Base-by-base conservation (phyloP, 2,888 invertebrate species). In the Drosophila niveifrons region DNA sequence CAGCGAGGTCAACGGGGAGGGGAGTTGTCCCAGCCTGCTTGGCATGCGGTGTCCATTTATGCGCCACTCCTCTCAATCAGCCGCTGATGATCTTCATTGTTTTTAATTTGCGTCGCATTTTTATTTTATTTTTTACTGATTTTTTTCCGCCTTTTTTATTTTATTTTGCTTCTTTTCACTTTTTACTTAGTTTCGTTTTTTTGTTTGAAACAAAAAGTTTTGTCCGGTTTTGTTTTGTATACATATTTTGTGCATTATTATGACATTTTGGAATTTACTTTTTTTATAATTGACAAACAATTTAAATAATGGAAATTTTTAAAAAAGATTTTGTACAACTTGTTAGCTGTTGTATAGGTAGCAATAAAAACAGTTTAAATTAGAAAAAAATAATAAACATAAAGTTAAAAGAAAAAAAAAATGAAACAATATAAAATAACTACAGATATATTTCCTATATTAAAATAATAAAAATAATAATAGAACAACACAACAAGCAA, bases 81-180 rank as follows among this genome's bases (percentile, higher is more conserved):
- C 76, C 66, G 75, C 69, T 82, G 82, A 76, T 80, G 88, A 88
- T 85, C 83, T 85, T 85, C 86, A 85, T 80, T 84, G 86, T 82
- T 82, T 84, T 84, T 82, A 88, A 85, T 88, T 82, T 82, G 72
- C 71, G 59, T 66, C 70, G 69, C 53, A 59, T 65, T 75, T 63
- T 59, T 62, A 58, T 66, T 66, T 48, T 39, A 43, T 52, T 47
- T 57, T 68, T 63, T 47, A 50, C 31, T 34, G n/a, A 11, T 50
- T 7, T 28, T 48, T 31, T 47, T 43, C 17, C 41, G 11, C 50
- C 55, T 50, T 56, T 53, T 44, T 52, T 31, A 13, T 29, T 39
- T 28, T 17, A 3, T 29, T 17, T 15, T 3, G 36, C 6, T n/a
- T 36, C 36, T 36, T 36, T 36, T 36, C 36, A 36, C 18, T 18